Conservation (phyloP, 2,113 vertebrate species). For the Chloropsis cyanopogon region DNA sequence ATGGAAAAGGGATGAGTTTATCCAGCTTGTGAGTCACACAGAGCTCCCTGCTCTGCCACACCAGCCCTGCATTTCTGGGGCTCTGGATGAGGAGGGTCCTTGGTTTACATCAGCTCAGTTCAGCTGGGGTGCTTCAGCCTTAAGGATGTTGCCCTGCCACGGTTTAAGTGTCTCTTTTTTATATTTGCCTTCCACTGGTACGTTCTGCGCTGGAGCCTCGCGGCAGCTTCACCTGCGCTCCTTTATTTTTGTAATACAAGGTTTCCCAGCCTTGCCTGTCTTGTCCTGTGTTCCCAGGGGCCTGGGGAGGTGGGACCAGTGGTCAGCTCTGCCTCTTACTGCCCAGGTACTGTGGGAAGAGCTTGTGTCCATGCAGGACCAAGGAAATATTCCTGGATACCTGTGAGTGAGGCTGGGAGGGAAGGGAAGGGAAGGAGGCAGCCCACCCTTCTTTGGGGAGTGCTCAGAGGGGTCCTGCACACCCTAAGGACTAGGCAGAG, state of each 20-base stretch:
- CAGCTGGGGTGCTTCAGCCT: conserved; percentile 54
- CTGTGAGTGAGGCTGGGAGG: rapidly evolving
- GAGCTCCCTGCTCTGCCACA: not conserved
- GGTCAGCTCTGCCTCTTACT: not conserved
- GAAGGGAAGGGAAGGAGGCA: not conserved
- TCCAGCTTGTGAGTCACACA: not conserved
- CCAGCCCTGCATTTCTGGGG: not conserved
- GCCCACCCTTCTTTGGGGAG: not conserved
- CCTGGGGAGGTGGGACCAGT: not conserved
- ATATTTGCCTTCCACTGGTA: conserved; percentile 61
- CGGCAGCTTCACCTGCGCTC: not conserved
- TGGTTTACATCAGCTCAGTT: conserved; percentile 65
- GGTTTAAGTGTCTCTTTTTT: conserved; percentile 57
- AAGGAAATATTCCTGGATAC: rapidly evolving
- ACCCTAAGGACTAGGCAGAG: not conserved
- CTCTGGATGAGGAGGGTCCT: not conserved
- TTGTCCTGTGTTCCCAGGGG: not conserved
- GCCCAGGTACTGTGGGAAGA: not conserved
- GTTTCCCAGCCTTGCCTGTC: conserved; percentile 27
- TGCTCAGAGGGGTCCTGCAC: not conserved
- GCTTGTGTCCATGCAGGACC: not conserved
- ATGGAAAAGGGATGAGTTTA: not conserved
- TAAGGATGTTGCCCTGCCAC: conserved; percentile 16
- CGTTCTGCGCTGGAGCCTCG: conserved; percentile 17
- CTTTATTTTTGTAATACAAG: conserved; percentile 73